Conservation (phyloP, 2,888 invertebrate species). For the Tinea semifulvella region DNA sequence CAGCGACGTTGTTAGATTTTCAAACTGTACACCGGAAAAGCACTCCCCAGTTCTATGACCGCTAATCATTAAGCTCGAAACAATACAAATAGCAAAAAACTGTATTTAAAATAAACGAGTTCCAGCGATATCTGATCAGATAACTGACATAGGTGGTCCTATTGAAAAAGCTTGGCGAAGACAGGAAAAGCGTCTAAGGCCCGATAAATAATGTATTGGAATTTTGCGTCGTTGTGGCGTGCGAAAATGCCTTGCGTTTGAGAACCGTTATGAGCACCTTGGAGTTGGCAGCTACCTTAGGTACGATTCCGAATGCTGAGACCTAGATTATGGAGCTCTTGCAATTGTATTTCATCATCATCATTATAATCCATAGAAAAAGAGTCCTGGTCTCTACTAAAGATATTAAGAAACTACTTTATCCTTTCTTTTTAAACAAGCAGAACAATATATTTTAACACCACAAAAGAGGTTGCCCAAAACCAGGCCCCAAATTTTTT, state of each 20-base stretch:
- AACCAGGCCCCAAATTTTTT: too few relatives aligned
- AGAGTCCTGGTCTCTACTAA: too few relatives aligned
- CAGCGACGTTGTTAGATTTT: too few relatives aligned
- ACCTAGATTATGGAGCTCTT: background rate
- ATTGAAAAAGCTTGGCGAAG: constrained; percentile 38
- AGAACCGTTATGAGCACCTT: constrained; percentile 24
- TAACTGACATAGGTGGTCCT: constrained; percentile 8
- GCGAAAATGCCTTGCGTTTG: constrained; percentile 40
- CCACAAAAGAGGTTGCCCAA: too few relatives aligned
- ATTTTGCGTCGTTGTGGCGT: constrained; percentile 42
- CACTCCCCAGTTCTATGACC: background rate
- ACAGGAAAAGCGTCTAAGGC: constrained; percentile 41
- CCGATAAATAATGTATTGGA: constrained; percentile 52
- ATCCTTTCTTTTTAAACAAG: too few relatives aligned
- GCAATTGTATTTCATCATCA: too few relatives aligned
- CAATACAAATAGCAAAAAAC: constrained; percentile 10
- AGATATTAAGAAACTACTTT: too few relatives aligned
- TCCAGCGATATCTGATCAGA: background rate
- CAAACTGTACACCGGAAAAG: too few relatives aligned
- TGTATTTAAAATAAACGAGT: background rate
- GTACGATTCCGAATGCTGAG: background rate
- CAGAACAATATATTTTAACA: too few relatives aligned
- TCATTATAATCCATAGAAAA: too few relatives aligned
- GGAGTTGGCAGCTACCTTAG: background rate
- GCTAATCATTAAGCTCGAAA: constrained; percentile 1